A percentile compares a stretch with the other conserved stretches of the same genome.
Conservation (phyloP, 2,113 vertebrate genomes). For the Prionailurus viverrinus region DNA sequence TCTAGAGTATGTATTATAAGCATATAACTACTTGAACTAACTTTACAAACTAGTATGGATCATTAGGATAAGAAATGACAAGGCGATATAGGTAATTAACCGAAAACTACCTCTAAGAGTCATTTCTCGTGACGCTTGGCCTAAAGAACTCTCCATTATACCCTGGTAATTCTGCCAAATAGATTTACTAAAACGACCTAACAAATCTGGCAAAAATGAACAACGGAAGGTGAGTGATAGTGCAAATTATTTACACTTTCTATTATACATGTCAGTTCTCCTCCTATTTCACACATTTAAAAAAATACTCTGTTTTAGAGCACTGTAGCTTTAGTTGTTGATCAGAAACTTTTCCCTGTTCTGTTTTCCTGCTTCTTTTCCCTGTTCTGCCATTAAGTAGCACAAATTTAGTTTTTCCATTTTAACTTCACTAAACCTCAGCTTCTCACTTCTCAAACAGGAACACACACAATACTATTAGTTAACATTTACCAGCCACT, state of each 20-base stretch:
- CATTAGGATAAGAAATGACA: background rate
- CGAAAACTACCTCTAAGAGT: background rate
- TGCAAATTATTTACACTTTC: slow-evolving; percentile 21
- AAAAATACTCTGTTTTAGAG: background rate
- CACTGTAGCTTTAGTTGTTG: background rate
- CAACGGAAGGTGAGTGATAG: background rate
- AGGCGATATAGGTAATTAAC: background rate
- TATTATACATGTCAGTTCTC: background rate
- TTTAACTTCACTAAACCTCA: slow-evolving; percentile 42
- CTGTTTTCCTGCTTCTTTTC: background rate
- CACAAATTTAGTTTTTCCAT: background rate
- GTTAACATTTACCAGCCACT: background rate
- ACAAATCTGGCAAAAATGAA: background rate
- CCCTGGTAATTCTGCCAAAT: background rate
- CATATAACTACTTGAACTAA: slow-evolving; percentile 17
- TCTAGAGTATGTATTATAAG: slow-evolving; percentile 4
- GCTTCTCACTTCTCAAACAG: background rate
- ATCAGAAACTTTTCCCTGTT: background rate
- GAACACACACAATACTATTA: background rate
- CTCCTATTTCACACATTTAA: background rate
- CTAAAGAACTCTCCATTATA: background rate
- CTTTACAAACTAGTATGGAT: background rate
- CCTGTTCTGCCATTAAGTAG: background rate
- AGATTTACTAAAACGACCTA: slow-evolving; percentile 14
- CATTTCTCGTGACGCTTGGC: background rate